Evolutionary conservation across 2,113 vertebrate species (phyloP), one percentile per base, ranked within the genome.

Genomic region (Myiopsitta monachus): DNA sequence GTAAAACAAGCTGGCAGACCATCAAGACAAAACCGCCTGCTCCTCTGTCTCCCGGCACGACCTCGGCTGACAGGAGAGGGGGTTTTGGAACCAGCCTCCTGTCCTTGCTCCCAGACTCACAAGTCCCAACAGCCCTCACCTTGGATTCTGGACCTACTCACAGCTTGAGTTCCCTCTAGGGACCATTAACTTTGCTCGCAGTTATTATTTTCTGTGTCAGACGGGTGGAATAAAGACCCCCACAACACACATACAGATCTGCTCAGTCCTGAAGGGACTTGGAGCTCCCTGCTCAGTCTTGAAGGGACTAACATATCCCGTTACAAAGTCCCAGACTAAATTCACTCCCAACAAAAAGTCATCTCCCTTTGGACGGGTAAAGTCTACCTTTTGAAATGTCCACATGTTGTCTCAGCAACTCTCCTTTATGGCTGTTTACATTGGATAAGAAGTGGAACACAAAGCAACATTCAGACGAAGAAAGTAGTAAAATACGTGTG

Each of bases 301-400:
- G 91, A 97, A 96, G 96, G 94, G 96, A 90, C 94, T 63, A 80
- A 52, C 57, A 62, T 94, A 93, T 95, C 96, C 91, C 81, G 1
- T 96, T 97, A 96, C 94, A 95, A 94, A 94, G 91, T 92, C 92
- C 87, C 94, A 96, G 77, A 96, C 81, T 92, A 93, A 96, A 97
- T 91, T 96, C 83, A 96, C 87, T 96, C 79, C n/a, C 63, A 79
- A 83, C 52, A 76, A 91, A 94, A 96, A 83, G 87, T 79, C 90
- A 63, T 87, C 86, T 96, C 96, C 95, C 95, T 83, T 94, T 54
- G 91, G 96, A 94, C 63, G 51, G 62, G 62, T 95, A 95, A 96
- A 97, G 54, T 89, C 91, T 93, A 91, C 96, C 92, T 95, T 95
- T 94, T 84, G 83, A 94, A 96, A 95, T 17, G 72, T 41, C 80